phyloP scores from a whole-genome alignment of 2,797 vertebrate species.

The Muscicapa striata region DNA sequence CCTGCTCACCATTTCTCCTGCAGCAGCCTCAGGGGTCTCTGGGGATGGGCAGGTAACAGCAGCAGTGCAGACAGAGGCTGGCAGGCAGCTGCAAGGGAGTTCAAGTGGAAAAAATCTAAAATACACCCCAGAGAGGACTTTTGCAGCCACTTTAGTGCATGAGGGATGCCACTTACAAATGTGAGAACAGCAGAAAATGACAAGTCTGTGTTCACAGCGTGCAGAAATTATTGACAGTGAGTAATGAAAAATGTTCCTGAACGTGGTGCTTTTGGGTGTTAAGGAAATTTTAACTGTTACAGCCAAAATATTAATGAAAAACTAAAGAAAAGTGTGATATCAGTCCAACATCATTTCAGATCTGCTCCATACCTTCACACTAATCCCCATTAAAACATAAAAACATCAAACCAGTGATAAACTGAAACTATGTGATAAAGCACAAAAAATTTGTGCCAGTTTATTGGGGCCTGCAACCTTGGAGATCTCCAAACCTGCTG shows the following conservation, averaged over 20 bases:
- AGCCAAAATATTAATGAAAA: not conserved
- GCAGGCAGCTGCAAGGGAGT: not conserved
- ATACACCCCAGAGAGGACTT: not conserved
- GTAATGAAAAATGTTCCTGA: not conserved
- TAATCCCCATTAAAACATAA: not conserved
- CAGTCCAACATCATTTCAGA: too few species aligned
- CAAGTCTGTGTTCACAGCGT: not conserved
- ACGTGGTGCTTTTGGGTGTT: not conserved
- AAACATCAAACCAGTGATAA: not conserved
- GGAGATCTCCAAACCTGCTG: not conserved
- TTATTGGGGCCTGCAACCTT: not conserved
- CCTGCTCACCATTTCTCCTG: accelerated
- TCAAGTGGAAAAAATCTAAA: not conserved
- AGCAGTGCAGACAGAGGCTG: accelerated
- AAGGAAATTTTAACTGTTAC: not conserved
- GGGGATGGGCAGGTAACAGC: not conserved
- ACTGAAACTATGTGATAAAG: not conserved
- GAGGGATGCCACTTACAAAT: not conserved
- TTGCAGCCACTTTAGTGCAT: not conserved
- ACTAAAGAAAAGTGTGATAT: not conserved
- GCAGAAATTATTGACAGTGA: not conserved
- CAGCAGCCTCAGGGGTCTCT: not conserved
- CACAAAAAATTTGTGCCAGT: not conserved
- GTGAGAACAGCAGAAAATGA: not conserved
- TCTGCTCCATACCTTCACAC: not conserved